Base-by-base conservation (phyloP, 2,888 invertebrate genomes). In the Endomychus coccineus region DNA sequence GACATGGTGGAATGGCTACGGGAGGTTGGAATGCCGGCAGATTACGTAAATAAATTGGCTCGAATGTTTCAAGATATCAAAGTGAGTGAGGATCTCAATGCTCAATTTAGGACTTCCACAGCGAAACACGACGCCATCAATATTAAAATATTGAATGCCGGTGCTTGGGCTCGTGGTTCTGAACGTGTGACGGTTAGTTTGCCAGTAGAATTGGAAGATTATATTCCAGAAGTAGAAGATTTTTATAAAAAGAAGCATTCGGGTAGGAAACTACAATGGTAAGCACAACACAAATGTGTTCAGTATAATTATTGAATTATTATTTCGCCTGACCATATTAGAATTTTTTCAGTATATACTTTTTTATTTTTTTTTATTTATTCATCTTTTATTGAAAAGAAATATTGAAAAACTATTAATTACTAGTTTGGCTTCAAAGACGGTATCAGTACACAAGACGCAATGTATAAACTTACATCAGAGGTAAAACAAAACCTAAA, bases 11-110 rank as follows among this genome's bases (percentile, higher is more conserved):
- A 95, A 62, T 94, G 95, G 92, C 75, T 89, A 30, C 73, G 95
- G 50, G 96, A 97, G 68, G 92, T 95, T 10, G 98, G 98, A 16
- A 98, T 99, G 97, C 98, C 98, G 2, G 96, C 97, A 0, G 98
- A 99, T 68, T 96, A 92, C 71, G 95, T 98, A 11, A 97, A 96
- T 71, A 96, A 97, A 68, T 70, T 98, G 55, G 94, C 92, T 5
- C 74, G 97, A 48, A 99, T 98, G 98, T 90, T 90, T 67, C 90
- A 91, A 73, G 98, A 98, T 64, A 90, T 99, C 50, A 97, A 98
- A 76, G 91, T 74, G 34, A 95, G 94, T 62, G 92, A 95, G 68
- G 97, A 97, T 71, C 74, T 98, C 40, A 59, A 59, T 32, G 46
- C 83, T 50, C 88, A 90, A 59, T 97, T 98, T 66, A 77, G 91